Base-by-base conservation (phyloP, 1,140 invertebrate species). In the Psilanteris sp. region DNA sequence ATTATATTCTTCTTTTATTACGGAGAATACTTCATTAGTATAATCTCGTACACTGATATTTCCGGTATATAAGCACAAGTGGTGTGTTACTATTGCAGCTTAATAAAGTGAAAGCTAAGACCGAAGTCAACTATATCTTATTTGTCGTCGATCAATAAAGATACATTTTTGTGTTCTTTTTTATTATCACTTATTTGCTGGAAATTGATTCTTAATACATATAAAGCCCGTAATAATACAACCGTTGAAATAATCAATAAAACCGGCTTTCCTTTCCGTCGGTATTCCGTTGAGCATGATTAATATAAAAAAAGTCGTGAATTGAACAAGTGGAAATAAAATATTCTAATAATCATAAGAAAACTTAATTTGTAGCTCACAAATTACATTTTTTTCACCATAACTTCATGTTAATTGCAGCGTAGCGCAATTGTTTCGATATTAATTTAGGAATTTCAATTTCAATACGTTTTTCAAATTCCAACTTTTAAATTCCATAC, bases 71-170 rank as follows among this genome's bases (percentile, higher is more conserved):
- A 62, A 71, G 55, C 57, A 55, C 46, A 46, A 62, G 31, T 55
- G 46, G 20, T 55, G 32, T 37, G 57, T 71, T 71, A 48, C 55
- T 26, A 55, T 46, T 55, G 39, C 27, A 46, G 32, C 16, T 24
- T 54, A 48, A 52, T 62, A 71, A 71, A 71, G 67, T 62, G 67
- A 71, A 71, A 71, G 67, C 46, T 34, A 27, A 46, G 39, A 13
- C 61, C 43, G 10, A 37, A 55, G 39, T 41, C 26, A 55, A 43
- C 16, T 43, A 43, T 36, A 39, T 57, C 34, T 44, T 36, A 59
- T 64, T 73, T 59, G 59, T 64, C 43, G 26, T 13, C 52, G 36
- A 66, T 52, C 41, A 62, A 64, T 57, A 36, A 50, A 32, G 37
- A 64, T 29, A 20, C 46, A 41, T 66, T 57, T 34, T 39, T 26